Evolutionary conservation across 2,113 vertebrate genomes (phyloP).

Genomic region (Saguinus midas): DNA sequence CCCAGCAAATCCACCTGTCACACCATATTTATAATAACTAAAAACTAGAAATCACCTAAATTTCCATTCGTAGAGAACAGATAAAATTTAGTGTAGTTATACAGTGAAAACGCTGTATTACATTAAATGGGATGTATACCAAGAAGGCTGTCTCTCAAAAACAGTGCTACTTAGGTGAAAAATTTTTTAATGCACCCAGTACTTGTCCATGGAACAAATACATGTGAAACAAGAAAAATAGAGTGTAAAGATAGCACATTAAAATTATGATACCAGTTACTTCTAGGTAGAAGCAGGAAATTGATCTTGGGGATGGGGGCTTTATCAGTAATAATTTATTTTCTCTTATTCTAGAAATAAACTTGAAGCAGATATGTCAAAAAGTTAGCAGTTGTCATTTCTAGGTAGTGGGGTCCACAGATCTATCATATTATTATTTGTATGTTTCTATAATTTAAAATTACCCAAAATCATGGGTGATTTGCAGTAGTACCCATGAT

Average conservation of each 20-base stretch:
- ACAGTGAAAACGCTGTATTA: background rate
- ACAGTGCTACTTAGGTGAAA: background rate
- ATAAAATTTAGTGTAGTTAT: background rate
- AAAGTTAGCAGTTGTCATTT: slow-evolving; percentile 10
- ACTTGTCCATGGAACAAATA: background rate
- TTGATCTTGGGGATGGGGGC: background rate
- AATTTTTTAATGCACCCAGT: background rate
- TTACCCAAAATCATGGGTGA: background rate
- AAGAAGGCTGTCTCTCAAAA: background rate
- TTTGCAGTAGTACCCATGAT: no score
- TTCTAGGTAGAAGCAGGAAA: slow-evolving; percentile 1
- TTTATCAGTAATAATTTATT: background rate
- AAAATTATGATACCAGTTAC: slow-evolving; percentile 6
- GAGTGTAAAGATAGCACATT: background rate
- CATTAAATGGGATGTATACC: background rate
- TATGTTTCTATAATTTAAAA: background rate
- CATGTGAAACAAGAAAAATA: slow-evolving; percentile 35
- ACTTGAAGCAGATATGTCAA: background rate
- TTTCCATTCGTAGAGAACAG: background rate
- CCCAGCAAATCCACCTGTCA: background rate
- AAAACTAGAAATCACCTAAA: background rate
- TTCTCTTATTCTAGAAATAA: background rate
- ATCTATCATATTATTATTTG: background rate
- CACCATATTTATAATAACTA: background rate
- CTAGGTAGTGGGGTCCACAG: background rate